Conservation (phyloP, 2,888 invertebrate species). For the Silvanus unidentatus region DNA sequence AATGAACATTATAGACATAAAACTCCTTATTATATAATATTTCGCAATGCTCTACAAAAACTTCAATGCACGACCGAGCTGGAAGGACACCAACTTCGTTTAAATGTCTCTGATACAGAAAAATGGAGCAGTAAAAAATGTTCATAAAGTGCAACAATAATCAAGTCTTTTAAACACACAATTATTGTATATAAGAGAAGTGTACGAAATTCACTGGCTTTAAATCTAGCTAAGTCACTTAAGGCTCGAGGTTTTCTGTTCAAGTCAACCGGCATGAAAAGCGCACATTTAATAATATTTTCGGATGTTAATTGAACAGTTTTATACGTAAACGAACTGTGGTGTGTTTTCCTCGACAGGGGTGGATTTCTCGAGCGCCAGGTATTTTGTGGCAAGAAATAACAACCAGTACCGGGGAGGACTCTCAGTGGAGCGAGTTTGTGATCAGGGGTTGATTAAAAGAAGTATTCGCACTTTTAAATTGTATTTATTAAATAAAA, state of each 20-base stretch:
- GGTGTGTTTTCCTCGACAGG: too few relatives aligned
- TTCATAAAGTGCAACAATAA: constrained; percentile 14
- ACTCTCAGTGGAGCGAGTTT: too few relatives aligned
- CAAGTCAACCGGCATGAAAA: constrained; percentile 12
- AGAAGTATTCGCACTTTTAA: too few relatives aligned
- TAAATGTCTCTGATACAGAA: constrained; percentile 10
- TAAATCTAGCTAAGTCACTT: constrained; percentile 13
- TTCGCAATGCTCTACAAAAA: constrained; percentile 14
- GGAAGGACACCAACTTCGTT: constrained; percentile 1
- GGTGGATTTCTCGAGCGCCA: too few relatives aligned
- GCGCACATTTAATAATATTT: background rate
- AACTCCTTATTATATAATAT: constrained; percentile 17
- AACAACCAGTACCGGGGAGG: too few relatives aligned
- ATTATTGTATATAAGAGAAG: constrained; percentile 16
- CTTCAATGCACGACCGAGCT: constrained; percentile 5
- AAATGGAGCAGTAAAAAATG: constrained; percentile 20
- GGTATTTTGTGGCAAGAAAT: too few relatives aligned
- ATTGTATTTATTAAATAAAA: too few relatives aligned
- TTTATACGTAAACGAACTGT: too few relatives aligned
- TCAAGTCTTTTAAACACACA: constrained; percentile 10
- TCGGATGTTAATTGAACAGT: background rate
- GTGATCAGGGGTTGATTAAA: too few relatives aligned
- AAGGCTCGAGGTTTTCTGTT: constrained; percentile 13
- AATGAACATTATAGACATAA: constrained; percentile 19
- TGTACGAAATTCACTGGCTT: constrained; percentile 20